Base-by-base conservation (phyloP, 2,797 vertebrate species). In the Schizopygopsis pylzovi region DNA sequence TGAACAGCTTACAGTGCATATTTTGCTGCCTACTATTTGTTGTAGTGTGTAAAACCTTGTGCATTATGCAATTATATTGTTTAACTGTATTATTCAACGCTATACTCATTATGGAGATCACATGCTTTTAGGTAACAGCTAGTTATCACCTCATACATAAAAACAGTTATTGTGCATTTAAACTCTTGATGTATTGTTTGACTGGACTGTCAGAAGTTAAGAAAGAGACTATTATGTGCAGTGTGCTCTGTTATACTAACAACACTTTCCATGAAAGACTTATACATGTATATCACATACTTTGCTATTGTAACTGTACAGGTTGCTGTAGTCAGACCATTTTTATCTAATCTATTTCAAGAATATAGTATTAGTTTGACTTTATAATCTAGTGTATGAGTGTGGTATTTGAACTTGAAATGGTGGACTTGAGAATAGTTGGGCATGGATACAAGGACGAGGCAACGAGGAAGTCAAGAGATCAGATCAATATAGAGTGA, bases 401-500 rank as follows among this genome's bases (percentile, higher is more conserved):
- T 47, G 49, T 54, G 10, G 52, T 77, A 59, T 45, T 25, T 45
- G 28, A 85, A 79, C 33, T 25, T 20, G 45, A 83, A 77, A 84
- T 84, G 45, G 10, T 67, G 72, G 61, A 25, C 82, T 84, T 43
- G 28, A 84, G 82, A 84, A 54, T 54, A 77, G 61, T 45, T 77
- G 61, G 47, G 37, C 9, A 47, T 76, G 72, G 77, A 68, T 4
- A 8, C 39, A n/a, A 73, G 81, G 37, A 41, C 1, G 25, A 83
- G 73, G 10, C 39, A 16, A 33, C 18, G 49, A 41, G 4, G 43
- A 83, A 61, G 73, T 41, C 82, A 77, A 77, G 33, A 77, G 82
- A 77, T 70, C 83, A 85, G 52, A 85, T 85, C 83, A 47, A 85
- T 85, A 84, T 45, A 43, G 63, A 77, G 82, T 13, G 15, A 68